Evolutionary conservation across 1,140 invertebrate genomes (phyloP).

Genomic region (Bombus sibiricus): DNA sequence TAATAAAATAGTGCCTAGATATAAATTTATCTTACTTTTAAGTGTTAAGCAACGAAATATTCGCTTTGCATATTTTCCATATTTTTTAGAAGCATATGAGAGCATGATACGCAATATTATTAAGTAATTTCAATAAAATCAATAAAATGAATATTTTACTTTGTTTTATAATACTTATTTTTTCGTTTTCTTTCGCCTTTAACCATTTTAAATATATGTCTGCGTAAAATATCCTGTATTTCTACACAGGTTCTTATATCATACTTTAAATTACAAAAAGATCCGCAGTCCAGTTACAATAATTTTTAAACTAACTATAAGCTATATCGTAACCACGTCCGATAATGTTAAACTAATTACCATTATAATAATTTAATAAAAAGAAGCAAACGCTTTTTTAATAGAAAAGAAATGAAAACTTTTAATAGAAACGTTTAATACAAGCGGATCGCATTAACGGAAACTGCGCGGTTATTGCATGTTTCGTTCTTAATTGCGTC

Average conservation of each 20-base stretch:
- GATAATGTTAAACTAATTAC: not conserved
- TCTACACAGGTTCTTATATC: not conserved
- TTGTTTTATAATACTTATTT: not conserved
- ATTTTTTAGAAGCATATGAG: not conserved
- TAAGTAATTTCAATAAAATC: too few relatives aligned
- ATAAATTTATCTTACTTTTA: not conserved
- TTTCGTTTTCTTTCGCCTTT: not conserved
- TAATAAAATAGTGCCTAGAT: not conserved
- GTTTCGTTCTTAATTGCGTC: slow-evolving; percentile 4
- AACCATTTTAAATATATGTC: not conserved
- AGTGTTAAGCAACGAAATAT: not conserved
- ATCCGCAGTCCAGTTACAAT: not conserved
- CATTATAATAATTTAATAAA: not conserved
- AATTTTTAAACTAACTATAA: not conserved
- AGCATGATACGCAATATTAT: too few relatives aligned
- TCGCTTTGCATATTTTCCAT: not conserved
- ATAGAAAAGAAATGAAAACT: not conserved
- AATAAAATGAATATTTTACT: not conserved
- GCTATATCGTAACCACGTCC: not conserved
- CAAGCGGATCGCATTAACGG: not conserved
- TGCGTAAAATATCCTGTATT: not conserved
- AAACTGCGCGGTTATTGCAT: not conserved
- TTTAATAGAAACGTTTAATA: not conserved
- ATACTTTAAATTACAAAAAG: not conserved
- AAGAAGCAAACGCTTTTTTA: not conserved